A percentile compares a stretch with the other conserved stretches of the same genome.
These are phyloP conservation scores for Artemisiospiza belli DNA, from an alignment of 2,113 vertebrate species.

Conservation along the genomic window DNA sequence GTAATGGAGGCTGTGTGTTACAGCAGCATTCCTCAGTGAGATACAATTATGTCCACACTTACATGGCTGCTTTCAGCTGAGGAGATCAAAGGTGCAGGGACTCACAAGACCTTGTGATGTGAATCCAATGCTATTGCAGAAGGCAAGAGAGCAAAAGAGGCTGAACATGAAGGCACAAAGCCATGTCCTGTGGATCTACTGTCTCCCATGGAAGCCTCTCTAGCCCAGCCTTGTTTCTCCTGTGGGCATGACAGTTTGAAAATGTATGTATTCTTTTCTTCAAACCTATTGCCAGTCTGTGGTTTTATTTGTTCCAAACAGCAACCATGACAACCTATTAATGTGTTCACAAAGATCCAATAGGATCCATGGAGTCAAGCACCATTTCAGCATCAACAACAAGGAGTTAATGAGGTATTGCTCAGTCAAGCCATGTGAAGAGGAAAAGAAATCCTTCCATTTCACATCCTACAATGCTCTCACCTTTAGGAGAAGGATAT, in stretches of 20 bases:
- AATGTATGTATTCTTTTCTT: background rate
- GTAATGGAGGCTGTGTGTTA: constrained; percentile 34
- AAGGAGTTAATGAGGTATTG: background rate
- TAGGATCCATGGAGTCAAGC: background rate
- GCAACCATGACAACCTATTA: background rate
- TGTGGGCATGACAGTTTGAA: background rate
- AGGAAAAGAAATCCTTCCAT: background rate
- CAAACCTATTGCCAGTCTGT: background rate
- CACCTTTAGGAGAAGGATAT: background rate
- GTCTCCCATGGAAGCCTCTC: background rate
- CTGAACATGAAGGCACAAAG: background rate
- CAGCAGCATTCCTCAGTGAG: constrained; percentile 7
- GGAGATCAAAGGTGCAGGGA: background rate
- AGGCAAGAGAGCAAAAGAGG: background rate
- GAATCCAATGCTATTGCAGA: background rate
- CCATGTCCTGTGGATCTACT: background rate
- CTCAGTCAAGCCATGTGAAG: background rate
- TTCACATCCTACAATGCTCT: background rate
- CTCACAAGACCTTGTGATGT: background rate
- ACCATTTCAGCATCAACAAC: background rate
- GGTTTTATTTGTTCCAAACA: background rate
- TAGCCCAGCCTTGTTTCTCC: background rate
- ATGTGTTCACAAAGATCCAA: background rate
- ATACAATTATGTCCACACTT: constrained; percentile 27
- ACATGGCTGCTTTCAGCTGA: background rate